Conservation (phyloP, 2,888 invertebrate species). For the Andrena fulva region DNA sequence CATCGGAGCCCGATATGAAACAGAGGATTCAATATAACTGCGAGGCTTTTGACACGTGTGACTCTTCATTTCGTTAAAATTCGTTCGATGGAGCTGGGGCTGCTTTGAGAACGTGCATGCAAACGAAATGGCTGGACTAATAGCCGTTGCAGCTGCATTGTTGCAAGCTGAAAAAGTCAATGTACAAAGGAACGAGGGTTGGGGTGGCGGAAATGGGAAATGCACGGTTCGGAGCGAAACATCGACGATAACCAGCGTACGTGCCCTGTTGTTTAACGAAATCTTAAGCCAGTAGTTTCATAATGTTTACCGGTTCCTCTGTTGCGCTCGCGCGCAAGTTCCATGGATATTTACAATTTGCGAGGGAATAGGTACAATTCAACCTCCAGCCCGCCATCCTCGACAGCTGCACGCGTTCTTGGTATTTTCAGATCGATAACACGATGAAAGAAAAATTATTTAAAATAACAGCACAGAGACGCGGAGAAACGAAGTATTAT, state of each 20-base stretch:
- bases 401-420: not conserved
- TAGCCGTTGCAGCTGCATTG: conserved; percentile 47
- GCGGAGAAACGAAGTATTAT: not conserved
- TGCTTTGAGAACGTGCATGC: conserved; percentile 45
- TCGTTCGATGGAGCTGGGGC: conserved; percentile 59
- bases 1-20: conserved; percentile 44
- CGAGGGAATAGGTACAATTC: conserved; percentile 12
- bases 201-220: conserved; percentile 20
- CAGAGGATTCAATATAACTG: conserved; percentile 58
- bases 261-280: conserved; percentile 64
- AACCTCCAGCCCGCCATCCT: not conserved
- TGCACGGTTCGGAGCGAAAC: conserved; percentile 48
- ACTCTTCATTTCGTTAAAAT: conserved; percentile 69
- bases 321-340: conserved; percentile 25
- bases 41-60: conserved; percentile 52
- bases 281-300: conserved; percentile 56
- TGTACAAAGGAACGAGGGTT: not conserved
- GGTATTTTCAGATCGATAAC: no score
- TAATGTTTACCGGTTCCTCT: conserved; percentile 39
- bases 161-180: conserved; percentile 32
- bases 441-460: not conserved
- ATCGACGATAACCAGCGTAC: conserved; percentile 66
- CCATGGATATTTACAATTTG: conserved; percentile 35
- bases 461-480: not conserved
- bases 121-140: conserved; percentile 66